Conservation (phyloP, 2,888 invertebrate species). For the Mongoloraphidia duomilia region DNA sequence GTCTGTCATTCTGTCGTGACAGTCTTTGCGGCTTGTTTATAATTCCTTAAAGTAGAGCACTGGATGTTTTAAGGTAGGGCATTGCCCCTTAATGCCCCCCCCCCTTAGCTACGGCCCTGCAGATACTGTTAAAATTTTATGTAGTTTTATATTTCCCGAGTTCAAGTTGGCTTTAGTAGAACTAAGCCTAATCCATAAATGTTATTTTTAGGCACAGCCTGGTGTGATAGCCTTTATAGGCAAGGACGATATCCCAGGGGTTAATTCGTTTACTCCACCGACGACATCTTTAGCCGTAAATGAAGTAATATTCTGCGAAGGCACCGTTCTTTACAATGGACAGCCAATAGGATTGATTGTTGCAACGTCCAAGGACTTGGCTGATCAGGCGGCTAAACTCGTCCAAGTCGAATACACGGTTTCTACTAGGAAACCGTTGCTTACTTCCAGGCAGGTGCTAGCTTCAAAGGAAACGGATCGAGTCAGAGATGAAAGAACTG, state of each 20-base stretch:
- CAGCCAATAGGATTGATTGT: constrained; percentile 31
- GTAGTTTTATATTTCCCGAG: no score
- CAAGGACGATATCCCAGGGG: constrained; percentile 56
- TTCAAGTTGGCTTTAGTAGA: no score
- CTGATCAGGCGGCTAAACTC: constrained; percentile 19
- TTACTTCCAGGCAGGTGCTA: constrained; percentile 17
- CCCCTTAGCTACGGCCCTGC: no score
- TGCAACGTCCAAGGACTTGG: constrained; percentile 22
- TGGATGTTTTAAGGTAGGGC: no score
- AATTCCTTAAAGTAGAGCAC: no score
- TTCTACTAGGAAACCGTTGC: constrained; percentile 15
- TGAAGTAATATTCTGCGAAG: constrained; percentile 11
- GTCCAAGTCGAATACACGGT: constrained; percentile 17
- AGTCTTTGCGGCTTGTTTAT: no score
- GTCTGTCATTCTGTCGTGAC: no score
- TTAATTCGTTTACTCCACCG: constrained; percentile 40
- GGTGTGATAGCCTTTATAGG: constrained; percentile 51
- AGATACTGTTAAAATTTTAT: no score
- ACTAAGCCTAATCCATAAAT: not conserved
- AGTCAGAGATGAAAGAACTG: no score
- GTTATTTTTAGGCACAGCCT: constrained; percentile 37
- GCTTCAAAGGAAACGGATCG: no score
- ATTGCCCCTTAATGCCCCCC: no score
- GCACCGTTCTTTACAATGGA: constrained; percentile 26
- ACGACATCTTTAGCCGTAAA: no score